Base-by-base conservation (phyloP, 1,140 invertebrate species). In the Heliconius congener region DNA sequence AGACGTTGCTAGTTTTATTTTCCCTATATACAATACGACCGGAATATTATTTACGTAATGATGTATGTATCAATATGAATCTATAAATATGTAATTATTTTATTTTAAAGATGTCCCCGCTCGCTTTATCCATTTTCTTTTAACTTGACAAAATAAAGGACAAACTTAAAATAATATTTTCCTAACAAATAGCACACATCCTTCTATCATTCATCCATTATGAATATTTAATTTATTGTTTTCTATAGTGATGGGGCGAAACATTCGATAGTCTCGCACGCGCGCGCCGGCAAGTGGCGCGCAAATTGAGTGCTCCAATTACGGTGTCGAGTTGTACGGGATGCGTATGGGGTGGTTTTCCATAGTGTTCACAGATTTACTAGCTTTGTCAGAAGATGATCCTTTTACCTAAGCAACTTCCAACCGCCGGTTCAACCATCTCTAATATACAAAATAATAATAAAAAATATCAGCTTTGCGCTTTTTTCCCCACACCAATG, bases 281-380 rank as follows among this genome's bases (percentile, higher is more conserved):
- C 84, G 90, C 88, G 88, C 84, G 90, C 73, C 86, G 85, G 82
- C 82, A 91, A 91, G 90, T 90, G 90, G 87, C 89, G 87, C 84
- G 87, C 90, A 91, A 94, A 93, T 94, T 93, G 91, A 94, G 89
- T 91, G 91, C 91, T 93, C 91, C 91, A 90, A 94, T 93, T 94
- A 94, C 92, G 85, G 88, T 89, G 85, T 92, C 88, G 84, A 84
- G 83, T 91, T 88, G 66, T 83, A 85, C 78, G 70, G 72, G 74
- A 73, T 76, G n/a, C 42, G 23, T 74, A 81, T 50, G 73, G 79
- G 57, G 42, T 81, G 75, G 50, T 78, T 39, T 23, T 50, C 46
- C 27, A 18, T 50, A 73, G 75, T 13, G 13, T 13, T 66, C 27
- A 30, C 30, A 66, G 23, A 66, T 66, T 66, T 27, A 66, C 60